Percentiles rank a stretch among this genome's conserved stretches.
Conservation (phyloP, 2,888 invertebrate species). For the Abscondita cerata region DNA sequence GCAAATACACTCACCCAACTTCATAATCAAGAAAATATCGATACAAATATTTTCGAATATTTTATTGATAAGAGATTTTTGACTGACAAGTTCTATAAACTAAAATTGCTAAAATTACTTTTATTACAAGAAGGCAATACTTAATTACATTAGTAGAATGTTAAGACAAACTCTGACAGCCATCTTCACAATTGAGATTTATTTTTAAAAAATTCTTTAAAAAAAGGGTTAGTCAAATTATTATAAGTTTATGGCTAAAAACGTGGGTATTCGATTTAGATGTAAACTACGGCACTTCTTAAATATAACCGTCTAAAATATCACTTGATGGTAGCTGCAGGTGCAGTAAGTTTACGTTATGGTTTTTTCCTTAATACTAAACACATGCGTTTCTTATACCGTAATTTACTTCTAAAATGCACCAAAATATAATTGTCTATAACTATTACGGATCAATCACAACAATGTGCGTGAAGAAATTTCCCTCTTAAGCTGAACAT, state of each 20-base stretch:
- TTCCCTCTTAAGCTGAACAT: slow-evolving; percentile 33
- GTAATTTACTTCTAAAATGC: slow-evolving; percentile 29
- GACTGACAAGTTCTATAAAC: slow-evolving; percentile 49
- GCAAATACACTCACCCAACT: no score
- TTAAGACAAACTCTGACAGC: slow-evolving; percentile 45
- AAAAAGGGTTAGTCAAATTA: not conserved
- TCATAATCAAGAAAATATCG: slow-evolving; percentile 39
- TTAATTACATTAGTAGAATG: slow-evolving; percentile 52
- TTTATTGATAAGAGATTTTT: slow-evolving; percentile 52
- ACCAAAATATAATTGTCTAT: slow-evolving; percentile 28
- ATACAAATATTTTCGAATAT: slow-evolving; percentile 38
- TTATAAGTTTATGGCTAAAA: not conserved
- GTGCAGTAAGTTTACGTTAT: not conserved
- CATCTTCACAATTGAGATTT: slow-evolving; percentile 11
- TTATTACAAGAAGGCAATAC: slow-evolving; percentile 50
- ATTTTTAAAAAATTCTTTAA: not conserved
- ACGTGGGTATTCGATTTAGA: slow-evolving; percentile 5
- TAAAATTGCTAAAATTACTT: slow-evolving; percentile 48
- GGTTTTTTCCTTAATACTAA: slow-evolving; percentile 4
- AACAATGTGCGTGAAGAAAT: slow-evolving; percentile 34
- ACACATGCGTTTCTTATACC: slow-evolving; percentile 15
- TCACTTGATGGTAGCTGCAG: slow-evolving; percentile 15
- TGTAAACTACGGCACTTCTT: slow-evolving; percentile 30
- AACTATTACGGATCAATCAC: slow-evolving; percentile 35
- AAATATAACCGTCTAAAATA: slow-evolving; percentile 13